Percentiles rank a stretch among this genome's conserved stretches.
Conservation (phyloP, 2,888 invertebrate genomes). For the Gisinianus flammeolus region DNA sequence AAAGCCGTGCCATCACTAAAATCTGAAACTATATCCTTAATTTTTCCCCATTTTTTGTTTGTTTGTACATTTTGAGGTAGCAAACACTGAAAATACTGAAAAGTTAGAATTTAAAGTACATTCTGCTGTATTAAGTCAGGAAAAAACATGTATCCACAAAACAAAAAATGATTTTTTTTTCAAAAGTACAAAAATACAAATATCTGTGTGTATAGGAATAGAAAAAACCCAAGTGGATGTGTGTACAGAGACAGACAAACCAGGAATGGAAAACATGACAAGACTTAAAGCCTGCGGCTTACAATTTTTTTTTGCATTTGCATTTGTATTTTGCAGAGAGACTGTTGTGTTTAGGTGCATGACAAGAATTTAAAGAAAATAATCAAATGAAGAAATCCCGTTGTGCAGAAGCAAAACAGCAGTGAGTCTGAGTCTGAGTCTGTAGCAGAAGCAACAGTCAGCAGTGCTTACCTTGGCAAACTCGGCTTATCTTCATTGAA, state of each 20-base stretch:
- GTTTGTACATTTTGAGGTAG: too few relatives aligned
- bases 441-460: too few relatives aligned
- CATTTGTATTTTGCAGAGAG: neutral
- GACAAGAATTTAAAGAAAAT: slow-evolving; percentile 2
- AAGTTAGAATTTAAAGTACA: too few relatives aligned
- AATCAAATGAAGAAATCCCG: neutral
- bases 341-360: neutral
- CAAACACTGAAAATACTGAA: too few relatives aligned
- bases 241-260: too few relatives aligned
- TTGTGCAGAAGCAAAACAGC: neutral
- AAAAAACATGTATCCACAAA: too few relatives aligned
- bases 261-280: too few relatives aligned
- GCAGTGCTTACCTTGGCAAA: neutral
- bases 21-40: too few relatives aligned
- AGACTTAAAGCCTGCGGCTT: neutral
- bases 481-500: neutral
- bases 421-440: neutral
- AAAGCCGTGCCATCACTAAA: too few relatives aligned
- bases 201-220: neutral
- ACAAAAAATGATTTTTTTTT: neutral
- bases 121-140: too few relatives aligned
- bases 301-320: neutral
- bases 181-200: neutral
- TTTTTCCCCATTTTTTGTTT: too few relatives aligned
- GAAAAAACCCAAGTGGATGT: neutral